Evolutionary conservation across 2,113 vertebrate genomes (phyloP).

Genomic region (Climacteris rufus): DNA sequence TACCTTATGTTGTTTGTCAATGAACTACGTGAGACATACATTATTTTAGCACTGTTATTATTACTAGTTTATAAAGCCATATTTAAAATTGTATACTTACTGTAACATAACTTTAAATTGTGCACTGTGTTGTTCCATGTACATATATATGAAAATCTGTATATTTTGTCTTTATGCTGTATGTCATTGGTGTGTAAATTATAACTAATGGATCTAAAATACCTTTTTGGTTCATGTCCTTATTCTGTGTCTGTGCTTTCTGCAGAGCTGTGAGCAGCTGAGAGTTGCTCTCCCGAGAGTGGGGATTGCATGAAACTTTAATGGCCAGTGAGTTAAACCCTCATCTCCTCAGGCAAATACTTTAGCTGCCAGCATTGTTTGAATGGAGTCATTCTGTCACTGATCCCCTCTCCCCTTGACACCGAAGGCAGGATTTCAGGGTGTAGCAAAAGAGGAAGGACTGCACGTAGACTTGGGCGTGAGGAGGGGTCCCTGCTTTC

Average conservation of each 20-base stretch:
- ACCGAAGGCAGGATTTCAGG: neutral
- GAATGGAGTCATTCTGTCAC: neutral
- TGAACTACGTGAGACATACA: slow-evolving; percentile 14
- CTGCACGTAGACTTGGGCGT: neutral
- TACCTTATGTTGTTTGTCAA: slow-evolving; percentile 50
- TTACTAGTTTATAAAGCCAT: slow-evolving; percentile 80
- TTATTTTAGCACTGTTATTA: slow-evolving; percentile 71
- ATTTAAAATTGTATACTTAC: slow-evolving; percentile 74
- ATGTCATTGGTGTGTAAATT: slow-evolving; percentile 76
- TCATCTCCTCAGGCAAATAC: neutral
- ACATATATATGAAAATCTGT: slow-evolving; percentile 69
- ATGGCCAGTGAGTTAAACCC: neutral
- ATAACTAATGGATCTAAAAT: slow-evolving; percentile 70
- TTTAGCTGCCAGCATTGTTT: neutral
- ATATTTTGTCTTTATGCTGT: slow-evolving; percentile 73
- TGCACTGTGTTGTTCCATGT: slow-evolving; percentile 71
- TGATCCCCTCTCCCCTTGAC: neutral
- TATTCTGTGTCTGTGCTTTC: slow-evolving; percentile 22
- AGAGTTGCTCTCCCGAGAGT: neutral
- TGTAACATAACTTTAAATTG: slow-evolving; percentile 75
- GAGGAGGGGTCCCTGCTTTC: neutral
- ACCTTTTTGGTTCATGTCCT: slow-evolving; percentile 56
- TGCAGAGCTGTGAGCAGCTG: neutral
- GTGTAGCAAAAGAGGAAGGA: neutral
- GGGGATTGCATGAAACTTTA: neutral